Percentiles rank a stretch among this genome's conserved stretches.
Conservation (phyloP, 2,888 invertebrate species). For the Hyalella azteca region DNA sequence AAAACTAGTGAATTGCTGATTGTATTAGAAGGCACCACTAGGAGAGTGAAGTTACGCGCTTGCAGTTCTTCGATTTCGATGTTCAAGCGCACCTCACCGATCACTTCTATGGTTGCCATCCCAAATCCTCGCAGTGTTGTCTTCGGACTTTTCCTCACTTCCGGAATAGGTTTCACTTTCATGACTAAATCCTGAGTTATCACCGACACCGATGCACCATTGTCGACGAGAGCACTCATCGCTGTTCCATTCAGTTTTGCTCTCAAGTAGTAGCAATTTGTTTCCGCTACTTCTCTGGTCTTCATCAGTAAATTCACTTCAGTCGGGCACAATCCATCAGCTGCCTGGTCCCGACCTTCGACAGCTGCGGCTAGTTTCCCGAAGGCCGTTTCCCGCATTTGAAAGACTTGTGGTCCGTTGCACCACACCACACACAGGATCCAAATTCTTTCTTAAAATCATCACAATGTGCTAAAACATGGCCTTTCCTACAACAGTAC, state of each 20-base stretch:
- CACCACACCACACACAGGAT: not conserved
- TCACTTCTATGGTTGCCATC: not conserved
- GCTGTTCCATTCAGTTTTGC: not conserved
- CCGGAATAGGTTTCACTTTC: not conserved
- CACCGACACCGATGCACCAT: not conserved
- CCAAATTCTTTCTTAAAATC: constrained; percentile 4
- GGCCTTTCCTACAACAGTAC: not conserved
- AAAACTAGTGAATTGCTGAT: not conserved
- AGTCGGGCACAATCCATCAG: not conserved
- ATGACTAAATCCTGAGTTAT: not conserved
- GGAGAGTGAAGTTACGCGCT: not conserved
- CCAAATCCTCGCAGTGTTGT: not conserved
- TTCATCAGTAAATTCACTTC: not conserved
- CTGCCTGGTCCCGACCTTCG: not conserved
- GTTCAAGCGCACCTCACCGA: not conserved
- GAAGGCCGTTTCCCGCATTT: not conserved
- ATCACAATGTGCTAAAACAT: not conserved
- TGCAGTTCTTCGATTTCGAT: not conserved
- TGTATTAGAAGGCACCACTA: not conserved
- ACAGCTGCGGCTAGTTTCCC: not conserved
- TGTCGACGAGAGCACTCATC: not conserved
- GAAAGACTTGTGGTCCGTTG: not conserved
- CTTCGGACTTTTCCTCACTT: not conserved
- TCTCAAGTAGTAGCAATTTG: not conserved
- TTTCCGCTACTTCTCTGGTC: not conserved